These are phyloP conservation scores for Poeciliopsis occidentalis DNA, from an alignment of 2,113 vertebrate species.

Conservation along the genomic window DNA sequence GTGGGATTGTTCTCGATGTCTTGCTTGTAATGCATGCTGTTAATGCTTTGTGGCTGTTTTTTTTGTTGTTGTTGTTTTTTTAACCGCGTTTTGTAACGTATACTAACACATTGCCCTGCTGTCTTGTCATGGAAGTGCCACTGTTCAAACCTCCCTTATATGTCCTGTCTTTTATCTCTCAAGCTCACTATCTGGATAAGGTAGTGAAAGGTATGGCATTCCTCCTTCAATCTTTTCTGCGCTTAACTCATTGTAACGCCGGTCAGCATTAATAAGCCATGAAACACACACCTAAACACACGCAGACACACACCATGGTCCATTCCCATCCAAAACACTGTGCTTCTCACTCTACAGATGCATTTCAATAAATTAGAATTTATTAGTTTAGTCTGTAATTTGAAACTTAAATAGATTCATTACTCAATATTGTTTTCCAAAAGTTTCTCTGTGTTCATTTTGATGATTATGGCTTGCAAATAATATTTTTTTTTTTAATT, in stretches of 20 bases:
- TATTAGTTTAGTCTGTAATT: background rate
- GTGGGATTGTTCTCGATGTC: slow-evolving; percentile 47
- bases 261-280: slow-evolving; percentile 62
- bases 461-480: background rate
- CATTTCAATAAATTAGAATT: background rate
- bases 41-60: slow-evolving; percentile 52
- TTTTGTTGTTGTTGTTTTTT: background rate
- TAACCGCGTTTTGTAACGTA: slow-evolving; percentile 54
- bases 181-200: slow-evolving; percentile 99
- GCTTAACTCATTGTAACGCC: slow-evolving; percentile 56
- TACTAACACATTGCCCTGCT: slow-evolving; percentile 74
- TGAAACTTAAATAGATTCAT: background rate
- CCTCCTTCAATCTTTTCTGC: slow-evolving; percentile 83
- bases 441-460: background rate
- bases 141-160: slow-evolving; percentile 92
- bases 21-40: slow-evolving; percentile 71
- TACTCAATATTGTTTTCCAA: background rate
- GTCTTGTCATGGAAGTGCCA: slow-evolving; percentile 78
- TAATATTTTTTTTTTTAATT: background rate
- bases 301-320: slow-evolving; percentile 54
- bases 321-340: slow-evolving; percentile 46
- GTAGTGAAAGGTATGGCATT: slow-evolving; percentile 99
- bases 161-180: slow-evolving; percentile 99
- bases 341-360: slow-evolving; percentile 20
- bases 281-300: slow-evolving; percentile 55